Percentiles rank a stretch among this genome's conserved stretches.
Conservation (phyloP, 2,797 vertebrate species). For the Leucoraja ocellata region DNA sequence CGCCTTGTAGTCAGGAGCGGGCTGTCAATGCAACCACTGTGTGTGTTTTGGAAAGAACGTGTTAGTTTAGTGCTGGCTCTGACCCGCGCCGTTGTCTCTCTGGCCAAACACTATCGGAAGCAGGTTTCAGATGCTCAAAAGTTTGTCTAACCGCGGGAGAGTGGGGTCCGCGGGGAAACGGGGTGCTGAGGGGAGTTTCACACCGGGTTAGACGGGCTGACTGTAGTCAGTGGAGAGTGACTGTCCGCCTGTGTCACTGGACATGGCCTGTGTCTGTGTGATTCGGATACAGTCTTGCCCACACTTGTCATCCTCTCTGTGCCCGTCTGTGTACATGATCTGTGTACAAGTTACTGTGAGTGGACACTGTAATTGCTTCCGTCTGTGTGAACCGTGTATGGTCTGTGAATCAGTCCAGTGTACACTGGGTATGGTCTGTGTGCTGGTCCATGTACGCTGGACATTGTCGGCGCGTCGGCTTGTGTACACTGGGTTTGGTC, state of each 20-base stretch:
- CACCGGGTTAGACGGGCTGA: too few relatives aligned
- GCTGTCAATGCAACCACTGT: too few relatives aligned
- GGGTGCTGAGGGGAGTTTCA: too few relatives aligned
- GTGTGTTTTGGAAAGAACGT: not conserved
- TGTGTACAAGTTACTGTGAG: not conserved
- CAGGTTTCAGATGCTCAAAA: too few relatives aligned
- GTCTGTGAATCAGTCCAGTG: not conserved
- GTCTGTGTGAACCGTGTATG: not conserved
- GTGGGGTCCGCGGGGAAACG: too few relatives aligned
- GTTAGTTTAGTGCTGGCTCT: not conserved
- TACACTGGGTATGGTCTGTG: not conserved
- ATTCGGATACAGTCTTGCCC: too few relatives aligned
- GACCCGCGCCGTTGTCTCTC: not conserved
- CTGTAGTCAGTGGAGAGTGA: not conserved
- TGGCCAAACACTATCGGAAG: too few relatives aligned
- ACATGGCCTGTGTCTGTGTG: not conserved
- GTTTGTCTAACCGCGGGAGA: too few relatives aligned
- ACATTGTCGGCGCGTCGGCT: not conserved
- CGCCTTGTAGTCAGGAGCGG: not conserved
- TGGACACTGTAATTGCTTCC: too few relatives aligned
- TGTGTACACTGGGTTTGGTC: not conserved
- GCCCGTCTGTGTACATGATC: not conserved
- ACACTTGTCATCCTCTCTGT: not conserved
- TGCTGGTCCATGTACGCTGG: not conserved
- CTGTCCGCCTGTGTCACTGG: not conserved